phyloP scores from a whole-genome alignment of 1,140 invertebrate genomes.

The Drosophila subobscura region DNA sequence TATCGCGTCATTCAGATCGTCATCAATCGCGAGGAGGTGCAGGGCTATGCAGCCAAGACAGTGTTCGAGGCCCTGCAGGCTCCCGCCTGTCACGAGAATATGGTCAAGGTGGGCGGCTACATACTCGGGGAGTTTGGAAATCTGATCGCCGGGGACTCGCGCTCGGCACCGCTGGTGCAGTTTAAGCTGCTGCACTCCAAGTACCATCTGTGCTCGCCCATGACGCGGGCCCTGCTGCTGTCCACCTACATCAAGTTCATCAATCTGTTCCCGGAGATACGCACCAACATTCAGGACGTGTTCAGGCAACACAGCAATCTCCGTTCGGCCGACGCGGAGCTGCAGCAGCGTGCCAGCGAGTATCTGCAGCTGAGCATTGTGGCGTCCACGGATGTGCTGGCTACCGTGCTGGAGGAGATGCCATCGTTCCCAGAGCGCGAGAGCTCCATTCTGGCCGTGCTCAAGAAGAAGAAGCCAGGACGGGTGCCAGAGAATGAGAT shows the following conservation, averaged over 20 bases:
- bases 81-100: constrained; percentile 99
- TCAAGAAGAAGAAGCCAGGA: constrained; percentile 99
- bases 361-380: constrained; percentile 98
- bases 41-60: constrained; percentile 99
- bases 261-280: constrained; percentile 99
- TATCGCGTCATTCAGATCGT: constrained; percentile 99
- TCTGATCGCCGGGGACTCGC: constrained; percentile 98
- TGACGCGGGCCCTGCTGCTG: constrained; percentile 96
- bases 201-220: constrained; percentile 98
- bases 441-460: constrained; percentile 97
- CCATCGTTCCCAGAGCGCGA: constrained; percentile 99
- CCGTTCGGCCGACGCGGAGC: constrained; percentile 97
- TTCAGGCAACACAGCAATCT: constrained; percentile 98
- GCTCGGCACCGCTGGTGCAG: constrained; percentile 97
- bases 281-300: constrained; percentile 97
- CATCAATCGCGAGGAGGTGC: constrained; percentile 99
- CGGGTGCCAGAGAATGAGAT: constrained; percentile 93
- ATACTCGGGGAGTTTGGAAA: constrained; percentile 99
- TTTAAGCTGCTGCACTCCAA: constrained; percentile 99
- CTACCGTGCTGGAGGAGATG: constrained; percentile 99
- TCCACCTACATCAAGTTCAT: constrained; percentile 99
- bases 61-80: constrained; percentile 99
- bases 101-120: constrained; percentile 99
- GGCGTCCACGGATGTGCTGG: constrained; percentile 97
- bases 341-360: constrained; percentile 99